Percentiles rank a stretch among this genome's conserved stretches.
Conservation (phyloP, 2,888 invertebrate genomes). For the Tridacna crocea region DNA sequence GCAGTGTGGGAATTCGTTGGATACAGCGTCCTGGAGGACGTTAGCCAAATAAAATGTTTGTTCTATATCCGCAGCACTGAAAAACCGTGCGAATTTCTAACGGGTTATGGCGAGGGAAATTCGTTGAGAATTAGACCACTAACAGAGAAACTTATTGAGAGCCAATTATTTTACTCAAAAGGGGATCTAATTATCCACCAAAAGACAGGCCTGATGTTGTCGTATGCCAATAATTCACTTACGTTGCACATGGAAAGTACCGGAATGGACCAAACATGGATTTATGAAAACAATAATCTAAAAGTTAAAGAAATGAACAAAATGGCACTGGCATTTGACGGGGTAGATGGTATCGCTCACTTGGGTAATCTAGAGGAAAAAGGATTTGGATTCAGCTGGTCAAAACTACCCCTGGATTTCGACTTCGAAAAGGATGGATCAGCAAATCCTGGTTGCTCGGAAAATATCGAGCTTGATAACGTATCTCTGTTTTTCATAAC, state of each 20-base stretch:
- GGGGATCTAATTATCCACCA: background rate
- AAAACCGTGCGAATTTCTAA: conserved; percentile 1
- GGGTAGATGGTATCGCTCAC: background rate
- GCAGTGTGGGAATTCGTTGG: background rate
- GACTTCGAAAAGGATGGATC: background rate
- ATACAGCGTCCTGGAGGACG: background rate
- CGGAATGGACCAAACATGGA: background rate
- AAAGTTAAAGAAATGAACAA: background rate
- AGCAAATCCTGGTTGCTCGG: background rate
- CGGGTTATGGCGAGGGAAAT: background rate
- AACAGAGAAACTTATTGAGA: background rate
- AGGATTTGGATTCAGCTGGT: background rate
- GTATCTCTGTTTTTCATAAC: background rate
- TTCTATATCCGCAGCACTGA: background rate
- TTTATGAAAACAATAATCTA: background rate
- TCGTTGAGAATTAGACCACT: background rate
- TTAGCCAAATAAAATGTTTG: background rate
- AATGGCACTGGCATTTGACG: background rate
- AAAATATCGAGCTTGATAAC: background rate
- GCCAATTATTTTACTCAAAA: background rate
- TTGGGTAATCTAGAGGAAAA: background rate
- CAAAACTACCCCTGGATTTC: background rate
- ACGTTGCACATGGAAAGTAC: background rate
- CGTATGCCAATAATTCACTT: background rate
- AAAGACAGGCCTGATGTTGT: background rate